Base-by-base conservation (phyloP, 2,113 vertebrate species). In the Hepsetus odoe region DNA sequence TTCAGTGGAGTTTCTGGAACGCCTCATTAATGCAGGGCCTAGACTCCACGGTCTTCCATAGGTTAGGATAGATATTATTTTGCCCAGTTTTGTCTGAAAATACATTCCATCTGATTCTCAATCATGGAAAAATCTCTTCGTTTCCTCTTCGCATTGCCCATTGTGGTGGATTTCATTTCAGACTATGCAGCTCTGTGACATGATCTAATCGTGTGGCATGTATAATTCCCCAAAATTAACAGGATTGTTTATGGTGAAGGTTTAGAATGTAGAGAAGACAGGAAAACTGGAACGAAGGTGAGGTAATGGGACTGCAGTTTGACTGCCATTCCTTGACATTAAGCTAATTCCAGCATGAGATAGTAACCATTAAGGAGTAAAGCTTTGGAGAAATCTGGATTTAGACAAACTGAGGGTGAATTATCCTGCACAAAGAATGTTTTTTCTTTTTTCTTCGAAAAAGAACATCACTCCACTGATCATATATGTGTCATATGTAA, bases 351-450 rank as follows among this genome's bases (percentile, higher is more conserved):
- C 74, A 53, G 72, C 76, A 77, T 90, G 87, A 90, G 85, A 88
- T 76, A 84, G 78, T 74, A 88, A 86, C 86, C 61, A 62, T 53
- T 83, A 82, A 85, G 90, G 89, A 88, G 87, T 88, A 87, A 78
- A 77, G 61, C 20, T 35, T 65, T 18, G 20, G 30, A 22, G 33
- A 38, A 18, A 38, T 65, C 38, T 65, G 61, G 33, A 33, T 38
- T 65, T 22, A 35, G 30, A 35, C 18, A 65, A 77, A 86, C 85
- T 85, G 84, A n/a, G n/a, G 84, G 74, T 84, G 75, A 86, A 86
- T 83, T 81, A 86, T 88, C 4, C 72, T 74, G 78, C 81, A 76
- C 77, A 74, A 56, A 74, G 65, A 44, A 68, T 80, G 80, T 71
- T 56, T 81, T 83, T 86, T 81, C 68, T 84, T 71, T 56, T 81